Percentiles rank a stretch among this genome's conserved stretches.
phyloP scores from a whole-genome alignment of 1,140 invertebrate genomes.

The Drosophila azteca region DNA sequence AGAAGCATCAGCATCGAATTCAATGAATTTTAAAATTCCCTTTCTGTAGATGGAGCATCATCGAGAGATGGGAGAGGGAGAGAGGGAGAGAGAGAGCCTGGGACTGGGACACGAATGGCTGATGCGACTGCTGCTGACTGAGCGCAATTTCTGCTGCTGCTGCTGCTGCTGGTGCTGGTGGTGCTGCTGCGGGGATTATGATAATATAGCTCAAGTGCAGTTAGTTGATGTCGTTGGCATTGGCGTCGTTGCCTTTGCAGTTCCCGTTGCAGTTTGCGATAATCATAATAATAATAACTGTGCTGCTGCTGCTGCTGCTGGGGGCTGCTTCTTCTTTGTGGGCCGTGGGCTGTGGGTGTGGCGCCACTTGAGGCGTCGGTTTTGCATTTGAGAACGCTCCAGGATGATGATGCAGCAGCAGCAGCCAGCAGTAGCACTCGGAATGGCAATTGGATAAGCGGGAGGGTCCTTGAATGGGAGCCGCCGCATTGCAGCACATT shows the following conservation, averaged over 20 bases:
- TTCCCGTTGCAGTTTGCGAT: constrained; percentile 60
- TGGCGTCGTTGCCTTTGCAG: constrained; percentile 19
- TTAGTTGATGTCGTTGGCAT: constrained; percentile 62
- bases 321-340: neutral
- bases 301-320: neutral
- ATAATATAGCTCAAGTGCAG: constrained; percentile 76
- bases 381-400: constrained; percentile 49
- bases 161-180: constrained; percentile 22
- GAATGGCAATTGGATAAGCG: constrained; percentile 54
- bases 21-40: constrained; percentile 73
- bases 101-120: neutral
- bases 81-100: neutral
- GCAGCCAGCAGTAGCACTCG: constrained; percentile 23
- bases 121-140: constrained; percentile 34
- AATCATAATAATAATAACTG: constrained; percentile 72
- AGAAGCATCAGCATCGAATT: constrained; percentile 53
- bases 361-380: constrained; percentile 4
- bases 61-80: neutral
- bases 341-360: neutral
- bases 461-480: constrained; percentile 16
- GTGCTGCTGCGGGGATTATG: constrained; percentile 65
- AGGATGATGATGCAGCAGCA: constrained; percentile 41
- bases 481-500: constrained; percentile 51
- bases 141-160: constrained; percentile 33
- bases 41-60: constrained; percentile 1